Base-by-base conservation (phyloP, 2,113 vertebrate species). In the Neogale vison region DNA sequence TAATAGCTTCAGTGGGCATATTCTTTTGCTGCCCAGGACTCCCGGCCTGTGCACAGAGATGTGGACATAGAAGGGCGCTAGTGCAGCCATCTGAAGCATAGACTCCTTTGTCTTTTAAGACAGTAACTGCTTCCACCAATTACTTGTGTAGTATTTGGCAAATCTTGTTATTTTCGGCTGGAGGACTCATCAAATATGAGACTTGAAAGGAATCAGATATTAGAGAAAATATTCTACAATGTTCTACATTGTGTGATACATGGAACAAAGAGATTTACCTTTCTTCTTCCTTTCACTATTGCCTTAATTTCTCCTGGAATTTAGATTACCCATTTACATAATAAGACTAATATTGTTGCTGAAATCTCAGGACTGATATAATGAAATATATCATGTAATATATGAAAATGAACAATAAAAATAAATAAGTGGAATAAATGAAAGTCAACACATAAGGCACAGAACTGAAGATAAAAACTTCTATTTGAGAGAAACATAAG, bases 41-140 rank as follows among this genome's bases (percentile, higher is more conserved):
- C 47, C 2, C 0, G 2, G 55, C 26, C n/a, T 63, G 26, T 18
- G 15, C 55, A 20, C 10, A 42, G 45, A 39, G 61, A 77, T 7
- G 6, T 4, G 34, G 34, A 20, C 76, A n/a, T 55, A 36, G 15
- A 71, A 47, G 26, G 10, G 1, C 0, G 13, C 20, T 0, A 3
- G 34, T n/a, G 42, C 55, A 20, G 26, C 12, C 34, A 3, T 52
- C 26, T 18, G 18, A 42, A 39, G 13, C 10, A 55, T 1, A 9
- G 14, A 14, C 0, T 67, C 7, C 24, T 84, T 47, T 17, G 42
- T 26, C 65, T 42, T 42, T n/a, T 4, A 34, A 55, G n/a, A 50
- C 17, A 50, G 12, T 13, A 67, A 4, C 0, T 1, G 1, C 26
- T 89, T 29, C 42, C 21, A 17, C 65, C 67, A 50, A 7, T 7